Percentiles rank a stretch among this genome's conserved stretches.
Evolutionary conservation across 2,797 vertebrate genomes (phyloP).

Genomic region (Threskiornis aethiopicus): DNA sequence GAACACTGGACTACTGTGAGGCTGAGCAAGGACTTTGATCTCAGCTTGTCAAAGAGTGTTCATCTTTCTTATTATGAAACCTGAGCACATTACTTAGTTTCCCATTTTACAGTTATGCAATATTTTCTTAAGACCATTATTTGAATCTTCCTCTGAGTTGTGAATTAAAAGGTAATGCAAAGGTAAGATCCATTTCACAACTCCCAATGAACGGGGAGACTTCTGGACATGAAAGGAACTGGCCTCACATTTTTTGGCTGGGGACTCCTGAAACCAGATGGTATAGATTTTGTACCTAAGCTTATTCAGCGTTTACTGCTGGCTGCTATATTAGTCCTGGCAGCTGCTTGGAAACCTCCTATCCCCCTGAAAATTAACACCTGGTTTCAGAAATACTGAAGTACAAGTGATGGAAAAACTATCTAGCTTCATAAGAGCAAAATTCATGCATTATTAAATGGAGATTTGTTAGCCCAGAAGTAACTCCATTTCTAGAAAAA

Average conservation of each 20-base stretch:
- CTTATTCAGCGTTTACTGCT: constrained; percentile 68
- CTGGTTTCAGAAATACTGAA: constrained; percentile 60
- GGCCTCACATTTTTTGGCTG: constrained; percentile 49
- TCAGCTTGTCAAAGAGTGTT: constrained; percentile 10
- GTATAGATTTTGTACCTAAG: constrained; percentile 65
- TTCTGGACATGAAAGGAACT: constrained; percentile 54
- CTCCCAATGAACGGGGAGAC: not conserved
- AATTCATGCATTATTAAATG: not conserved
- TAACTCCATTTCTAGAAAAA: not conserved
- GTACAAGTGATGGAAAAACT: constrained; percentile 53
- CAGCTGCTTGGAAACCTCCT: constrained; percentile 61
- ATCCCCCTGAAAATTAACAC: constrained; percentile 71
- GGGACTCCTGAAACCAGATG: constrained; percentile 55
- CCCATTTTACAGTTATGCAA: not conserved
- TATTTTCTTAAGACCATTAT: constrained; percentile 22
- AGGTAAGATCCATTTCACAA: constrained; percentile 53
- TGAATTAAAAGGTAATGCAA: constrained; percentile 48
- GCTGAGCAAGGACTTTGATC: constrained; percentile 16
- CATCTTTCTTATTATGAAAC: not conserved
- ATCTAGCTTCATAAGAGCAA: constrained; percentile 5
- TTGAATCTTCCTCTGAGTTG: constrained; percentile 4
- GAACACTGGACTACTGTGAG: not conserved
- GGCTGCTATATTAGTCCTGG: constrained; percentile 66
- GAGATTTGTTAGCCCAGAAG: constrained; percentile 13
- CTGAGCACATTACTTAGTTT: not conserved